Base-by-base conservation (phyloP, 2,888 invertebrate species). In the Chrysodeixis includens region DNA sequence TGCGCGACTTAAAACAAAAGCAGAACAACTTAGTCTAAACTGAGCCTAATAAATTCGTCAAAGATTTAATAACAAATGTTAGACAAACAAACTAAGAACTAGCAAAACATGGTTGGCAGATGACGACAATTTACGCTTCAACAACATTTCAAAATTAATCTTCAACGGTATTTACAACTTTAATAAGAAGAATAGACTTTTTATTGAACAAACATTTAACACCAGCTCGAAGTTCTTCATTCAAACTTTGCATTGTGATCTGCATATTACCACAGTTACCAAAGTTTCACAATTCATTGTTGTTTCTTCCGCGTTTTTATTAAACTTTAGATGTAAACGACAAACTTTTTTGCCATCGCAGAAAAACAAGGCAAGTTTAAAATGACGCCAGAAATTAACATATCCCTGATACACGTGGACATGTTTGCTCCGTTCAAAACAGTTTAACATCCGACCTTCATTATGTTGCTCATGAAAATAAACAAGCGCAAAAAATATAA, bases 391-490 rank as follows among this genome's bases (percentile, higher is more conserved):
- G 62, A 58, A 9, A 46, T 46, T 46, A 46, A 18, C 46, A 46
- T 46, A 56, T 30, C 14, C 8, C 32, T 56, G 62, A 26, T 32
- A 20, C 12, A 49, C 18, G 9, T 26, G 30, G 49, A 44, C 56
- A 30, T 56, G 63, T 60, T 57, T 16, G 20, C 51, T 60, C 44
- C 2, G 35, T 56, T 30, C 32, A 59, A 75, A 72, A 46, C 56
- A 59, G 51, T 69, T 22, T 54, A 26, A 20, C 46, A 46, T 56
- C n/a, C 30, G 52, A 49, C 30, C 46, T 32, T 9, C 30, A 30
- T 32, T 9, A 30, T 20, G 35, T 22, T 20, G n/a, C 32, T 30
- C 20, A 62, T 59, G n/a, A 59, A 51, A 71, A 59, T 56, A 66
- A 59, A 44, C 26, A 62, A 66, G 61, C 20, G 49, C 57, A 22